Evolutionary conservation across 2,888 invertebrate species (phyloP).

Genomic region (Dynastes maya): DNA sequence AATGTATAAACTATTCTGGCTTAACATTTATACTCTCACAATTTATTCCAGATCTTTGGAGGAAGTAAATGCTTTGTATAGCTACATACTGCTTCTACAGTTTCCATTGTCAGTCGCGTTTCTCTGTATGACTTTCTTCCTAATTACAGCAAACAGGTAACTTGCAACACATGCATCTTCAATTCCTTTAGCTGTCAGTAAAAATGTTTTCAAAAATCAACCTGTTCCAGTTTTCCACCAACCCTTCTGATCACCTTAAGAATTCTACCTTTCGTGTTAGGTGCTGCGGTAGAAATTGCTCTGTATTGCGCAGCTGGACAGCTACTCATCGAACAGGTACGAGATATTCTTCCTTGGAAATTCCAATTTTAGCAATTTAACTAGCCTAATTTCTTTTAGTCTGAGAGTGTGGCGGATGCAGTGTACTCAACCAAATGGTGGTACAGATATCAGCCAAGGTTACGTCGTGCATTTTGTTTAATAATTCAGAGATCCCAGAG

Average conservation of each 20-base stretch:
- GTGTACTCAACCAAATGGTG: conserved; percentile 11
- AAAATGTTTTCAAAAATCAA: not conserved
- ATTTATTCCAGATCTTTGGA: conserved; percentile 6
- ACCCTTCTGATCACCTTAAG: not conserved
- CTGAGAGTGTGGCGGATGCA: not conserved
- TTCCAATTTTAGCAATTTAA: not conserved
- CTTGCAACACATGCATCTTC: not conserved
- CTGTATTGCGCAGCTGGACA: conserved; percentile 17
- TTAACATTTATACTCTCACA: not conserved
- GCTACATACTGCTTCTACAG: not conserved
- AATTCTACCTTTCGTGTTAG: not conserved
- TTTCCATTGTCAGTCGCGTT: not conserved
- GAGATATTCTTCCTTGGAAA: not conserved
- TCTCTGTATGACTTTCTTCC: conserved; percentile 7
- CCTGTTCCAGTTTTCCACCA: not conserved
- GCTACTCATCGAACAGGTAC: conserved; percentile 11
- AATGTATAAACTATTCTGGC: not conserved
- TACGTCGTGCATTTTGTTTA: not conserved
- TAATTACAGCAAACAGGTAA: not conserved
- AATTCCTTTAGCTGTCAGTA: not conserved
- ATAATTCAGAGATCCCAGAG: conserved; percentile 11
- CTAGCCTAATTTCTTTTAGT: not conserved
- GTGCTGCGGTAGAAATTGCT: not conserved
- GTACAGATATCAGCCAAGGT: not conserved
- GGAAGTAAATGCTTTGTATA: not conserved